A percentile compares a stretch with the other conserved stretches of the same genome.
Evolutionary conservation across 1,140 invertebrate genomes (phyloP).

Genomic region (Brachionus manjavacas): DNA sequence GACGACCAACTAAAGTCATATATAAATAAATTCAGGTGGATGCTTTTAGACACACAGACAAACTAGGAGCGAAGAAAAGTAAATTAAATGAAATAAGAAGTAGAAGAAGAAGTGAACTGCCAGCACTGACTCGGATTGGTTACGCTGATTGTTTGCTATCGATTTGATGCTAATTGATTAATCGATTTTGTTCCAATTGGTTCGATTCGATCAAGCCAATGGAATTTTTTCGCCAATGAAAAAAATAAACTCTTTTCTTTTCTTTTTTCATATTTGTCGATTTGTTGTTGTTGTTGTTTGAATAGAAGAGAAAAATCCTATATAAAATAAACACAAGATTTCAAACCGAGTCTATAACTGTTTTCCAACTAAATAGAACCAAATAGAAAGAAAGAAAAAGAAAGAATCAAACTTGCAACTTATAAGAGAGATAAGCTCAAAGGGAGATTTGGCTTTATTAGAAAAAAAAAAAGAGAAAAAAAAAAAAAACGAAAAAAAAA

Average conservation of each 20-base stretch:
- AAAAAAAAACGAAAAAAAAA: neutral
- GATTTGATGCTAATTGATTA: neutral
- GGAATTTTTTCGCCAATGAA: neutral
- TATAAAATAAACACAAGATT: conserved; percentile 2
- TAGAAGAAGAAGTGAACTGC: neutral
- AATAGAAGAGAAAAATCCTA: neutral
- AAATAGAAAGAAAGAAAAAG: neutral
- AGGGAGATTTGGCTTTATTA: neutral
- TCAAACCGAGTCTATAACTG: conserved; percentile 27
- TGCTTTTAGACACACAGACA: neutral
- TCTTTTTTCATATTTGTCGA: too few species aligned
- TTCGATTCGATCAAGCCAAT: neutral
- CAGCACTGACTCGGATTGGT: neutral
- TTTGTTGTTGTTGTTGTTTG: neutral
- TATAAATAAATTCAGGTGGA: neutral
- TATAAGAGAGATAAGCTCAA: neutral
- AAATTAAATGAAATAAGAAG: neutral
- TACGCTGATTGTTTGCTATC: neutral
- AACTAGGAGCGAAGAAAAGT: neutral
- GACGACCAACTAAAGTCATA: neutral
- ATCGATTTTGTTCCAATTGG: neutral
- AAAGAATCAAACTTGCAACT: conserved; percentile 16
- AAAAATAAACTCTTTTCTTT: neutral
- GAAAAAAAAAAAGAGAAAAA: too few species aligned
- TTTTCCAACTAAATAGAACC: neutral